A percentile compares a stretch with the other conserved stretches of the same genome.
Evolutionary conservation across 1,140 invertebrate genomes (phyloP).

Genomic region (Pogonomyrmex barbatus): DNA sequence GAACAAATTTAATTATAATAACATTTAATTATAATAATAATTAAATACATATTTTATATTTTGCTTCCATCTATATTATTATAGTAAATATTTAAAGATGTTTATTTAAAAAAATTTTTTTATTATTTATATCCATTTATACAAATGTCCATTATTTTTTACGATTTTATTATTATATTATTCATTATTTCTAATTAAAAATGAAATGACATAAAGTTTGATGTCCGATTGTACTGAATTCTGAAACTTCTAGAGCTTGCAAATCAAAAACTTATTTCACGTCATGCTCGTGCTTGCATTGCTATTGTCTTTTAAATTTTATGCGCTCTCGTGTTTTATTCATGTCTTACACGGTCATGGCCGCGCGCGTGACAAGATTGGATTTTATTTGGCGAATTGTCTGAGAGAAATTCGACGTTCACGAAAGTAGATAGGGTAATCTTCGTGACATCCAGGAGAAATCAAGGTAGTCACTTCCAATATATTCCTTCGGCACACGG

Average conservation of each 20-base stretch:
- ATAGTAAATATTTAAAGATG: neutral
- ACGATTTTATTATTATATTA: neutral
- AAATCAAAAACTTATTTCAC: conserved; percentile 30
- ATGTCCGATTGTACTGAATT: conserved; percentile 1
- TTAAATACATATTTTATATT: neutral
- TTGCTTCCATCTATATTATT: neutral
- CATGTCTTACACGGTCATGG: conserved; percentile 32
- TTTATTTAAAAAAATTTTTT: neutral
- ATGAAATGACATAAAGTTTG: neutral
- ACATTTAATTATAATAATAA: conserved; percentile 28
- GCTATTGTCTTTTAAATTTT: conserved; percentile 52
- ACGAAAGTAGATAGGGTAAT: conserved; percentile 71
- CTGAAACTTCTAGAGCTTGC: neutral
- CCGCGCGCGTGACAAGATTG: conserved; percentile 36
- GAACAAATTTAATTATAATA: too few relatives aligned
- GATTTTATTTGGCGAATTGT: conserved; percentile 65
- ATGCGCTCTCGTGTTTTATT: conserved; percentile 54
- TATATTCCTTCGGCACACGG: conserved; percentile 61
- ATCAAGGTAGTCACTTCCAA: conserved; percentile 71
- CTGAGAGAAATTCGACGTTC: conserved; percentile 72
- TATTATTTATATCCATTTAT: neutral
- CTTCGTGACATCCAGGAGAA: conserved; percentile 67
- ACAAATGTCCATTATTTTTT: neutral
- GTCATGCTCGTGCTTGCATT: conserved; percentile 26
- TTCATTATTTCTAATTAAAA: neutral